A percentile compares a stretch with the other conserved stretches of the same genome.
Evolutionary conservation across 2,113 vertebrate species (phyloP).

Genomic region (Poeciliopsis occidentalis): DNA sequence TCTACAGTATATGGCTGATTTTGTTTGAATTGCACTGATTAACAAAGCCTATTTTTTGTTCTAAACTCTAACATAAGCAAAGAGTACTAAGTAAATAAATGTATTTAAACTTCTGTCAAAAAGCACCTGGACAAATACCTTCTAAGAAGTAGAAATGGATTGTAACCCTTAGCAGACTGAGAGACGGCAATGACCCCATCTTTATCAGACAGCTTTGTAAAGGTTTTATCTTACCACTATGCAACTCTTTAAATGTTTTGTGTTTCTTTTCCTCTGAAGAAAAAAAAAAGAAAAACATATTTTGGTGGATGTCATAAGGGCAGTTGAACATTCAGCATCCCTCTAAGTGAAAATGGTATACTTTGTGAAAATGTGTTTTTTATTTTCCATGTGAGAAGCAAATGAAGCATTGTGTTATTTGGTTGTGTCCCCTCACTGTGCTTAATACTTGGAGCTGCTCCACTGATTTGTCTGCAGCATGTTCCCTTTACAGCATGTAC

Average conservation of each 20-base stretch:
- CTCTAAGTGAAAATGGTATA: slow-evolving; percentile 19
- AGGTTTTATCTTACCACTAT: too few relatives aligned
- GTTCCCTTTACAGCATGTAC: slow-evolving; percentile 29
- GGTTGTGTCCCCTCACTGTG: slow-evolving; percentile 30
- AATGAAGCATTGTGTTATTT: slow-evolving; percentile 59
- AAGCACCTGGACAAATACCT: too few relatives aligned
- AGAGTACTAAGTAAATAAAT: too few relatives aligned
- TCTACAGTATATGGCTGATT: not conserved
- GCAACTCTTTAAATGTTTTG: too few relatives aligned
- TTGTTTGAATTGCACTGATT: not conserved
- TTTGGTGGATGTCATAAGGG: not conserved
- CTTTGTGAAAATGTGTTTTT: slow-evolving; percentile 53
- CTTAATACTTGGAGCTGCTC: slow-evolving; percentile 49
- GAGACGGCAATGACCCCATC: too few relatives aligned
- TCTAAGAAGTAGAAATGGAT: too few relatives aligned
- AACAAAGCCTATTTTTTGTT: not conserved
- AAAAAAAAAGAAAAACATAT: too few relatives aligned
- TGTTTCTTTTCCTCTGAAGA: too few relatives aligned
- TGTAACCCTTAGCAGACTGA: too few relatives aligned
- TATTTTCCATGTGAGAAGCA: slow-evolving; percentile 38
- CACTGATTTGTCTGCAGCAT: slow-evolving; percentile 47
- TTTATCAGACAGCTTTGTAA: too few relatives aligned
- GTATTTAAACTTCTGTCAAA: too few relatives aligned
- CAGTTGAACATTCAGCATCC: slow-evolving; percentile 21
- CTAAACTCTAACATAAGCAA: not conserved